Percentiles rank a stretch among this genome's conserved stretches.
Conservation (phyloP, 1,140 invertebrate genomes). For the Propsilocerus akamusi region DNA sequence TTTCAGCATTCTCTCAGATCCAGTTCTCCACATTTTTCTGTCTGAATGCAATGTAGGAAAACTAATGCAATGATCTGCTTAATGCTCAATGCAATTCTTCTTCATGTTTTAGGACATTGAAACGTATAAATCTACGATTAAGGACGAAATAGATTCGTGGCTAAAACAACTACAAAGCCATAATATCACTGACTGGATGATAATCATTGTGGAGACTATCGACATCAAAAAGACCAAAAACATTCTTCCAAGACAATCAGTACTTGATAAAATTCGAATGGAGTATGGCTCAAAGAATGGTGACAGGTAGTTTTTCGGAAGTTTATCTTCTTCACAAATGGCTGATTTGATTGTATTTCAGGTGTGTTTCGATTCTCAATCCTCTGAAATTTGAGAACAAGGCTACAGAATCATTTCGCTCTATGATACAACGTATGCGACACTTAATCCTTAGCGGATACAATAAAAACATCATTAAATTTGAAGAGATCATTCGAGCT, state of each 20-base stretch:
- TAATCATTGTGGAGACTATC: conserved; percentile 79
- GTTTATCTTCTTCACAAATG: too few relatives aligned
- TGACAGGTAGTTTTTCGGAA: too few relatives aligned
- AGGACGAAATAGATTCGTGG: conserved; percentile 81
- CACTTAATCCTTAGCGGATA: conserved; percentile 73
- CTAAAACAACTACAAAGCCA: conserved; percentile 51
- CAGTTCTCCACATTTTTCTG: conserved; percentile 89
- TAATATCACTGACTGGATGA: conserved; percentile 81
- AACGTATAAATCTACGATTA: conserved; percentile 63
- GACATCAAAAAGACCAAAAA: conserved; percentile 86
- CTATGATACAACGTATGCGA: conserved; percentile 61
- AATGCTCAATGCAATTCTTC: conserved; percentile 6
- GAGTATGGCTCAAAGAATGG: conserved; percentile 87
- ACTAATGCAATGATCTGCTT: not conserved
- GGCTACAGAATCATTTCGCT: conserved; percentile 75
- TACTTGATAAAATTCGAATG: conserved; percentile 82
- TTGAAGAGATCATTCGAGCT: conserved; percentile 80
- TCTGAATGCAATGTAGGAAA: conserved; percentile 70
- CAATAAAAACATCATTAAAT: conserved; percentile 63
- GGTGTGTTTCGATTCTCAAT: conserved; percentile 78
- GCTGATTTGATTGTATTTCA: too few relatives aligned
- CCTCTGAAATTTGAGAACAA: conserved; percentile 75
- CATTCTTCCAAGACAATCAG: conserved; percentile 75
- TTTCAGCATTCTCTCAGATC: conserved; percentile 61
- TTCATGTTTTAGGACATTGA: conserved; percentile 63